phyloP scores from a whole-genome alignment of 2,888 invertebrate genomes.

The Epinotia ramella region DNA sequence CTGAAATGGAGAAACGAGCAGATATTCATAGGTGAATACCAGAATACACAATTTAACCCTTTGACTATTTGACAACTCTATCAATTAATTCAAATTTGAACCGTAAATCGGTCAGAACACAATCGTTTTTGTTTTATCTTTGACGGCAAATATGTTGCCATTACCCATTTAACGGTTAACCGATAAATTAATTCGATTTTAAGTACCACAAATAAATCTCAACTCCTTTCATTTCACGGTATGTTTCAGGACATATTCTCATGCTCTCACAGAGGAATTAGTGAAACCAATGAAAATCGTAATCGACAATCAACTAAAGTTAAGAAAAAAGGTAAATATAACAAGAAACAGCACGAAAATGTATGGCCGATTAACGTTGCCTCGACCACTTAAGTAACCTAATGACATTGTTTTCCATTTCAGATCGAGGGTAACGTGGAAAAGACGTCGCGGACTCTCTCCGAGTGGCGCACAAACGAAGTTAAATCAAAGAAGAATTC shows the following conservation, averaged over 20 bases:
- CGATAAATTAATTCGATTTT: background rate
- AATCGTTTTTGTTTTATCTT: too few species aligned
- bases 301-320: slow-evolving; percentile 89
- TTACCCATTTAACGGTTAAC: too few species aligned
- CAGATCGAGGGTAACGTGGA: slow-evolving; percentile 92
- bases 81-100: too few species aligned
- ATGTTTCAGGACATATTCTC: slow-evolving; percentile 89
- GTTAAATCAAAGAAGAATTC: slow-evolving; percentile 95
- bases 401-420: slow-evolving; percentile 18
- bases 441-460: slow-evolving; percentile 91
- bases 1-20: slow-evolving; percentile 96
- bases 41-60: background rate
- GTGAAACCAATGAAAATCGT: slow-evolving; percentile 93
- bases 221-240: background rate
- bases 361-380: background rate
- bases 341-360: background rate
- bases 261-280: slow-evolving; percentile 93
- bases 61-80: too few species aligned
- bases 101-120: too few species aligned
- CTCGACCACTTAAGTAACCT: background rate
- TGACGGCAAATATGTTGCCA: too few species aligned
- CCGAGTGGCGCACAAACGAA: slow-evolving; percentile 94
- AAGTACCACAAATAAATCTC: background rate
- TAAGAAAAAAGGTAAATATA: slow-evolving; percentile 87
- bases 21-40: slow-evolving; percentile 91